Conservation (phyloP, 2,888 invertebrate species). For the Xestia sexstrigata region DNA sequence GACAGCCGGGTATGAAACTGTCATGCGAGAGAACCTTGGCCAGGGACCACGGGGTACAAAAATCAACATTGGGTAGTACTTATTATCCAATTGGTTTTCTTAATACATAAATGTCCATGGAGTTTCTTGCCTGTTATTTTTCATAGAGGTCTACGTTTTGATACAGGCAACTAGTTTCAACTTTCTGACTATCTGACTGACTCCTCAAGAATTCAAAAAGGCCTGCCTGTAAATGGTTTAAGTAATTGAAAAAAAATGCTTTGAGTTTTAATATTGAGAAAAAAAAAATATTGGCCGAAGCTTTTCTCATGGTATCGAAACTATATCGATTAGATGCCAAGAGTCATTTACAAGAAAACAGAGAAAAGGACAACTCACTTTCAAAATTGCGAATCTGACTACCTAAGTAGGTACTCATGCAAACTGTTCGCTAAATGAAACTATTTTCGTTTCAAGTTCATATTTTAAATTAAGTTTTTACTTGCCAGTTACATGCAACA, state of each 20-base stretch:
- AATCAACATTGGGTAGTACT: neutral
- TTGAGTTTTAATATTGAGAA: neutral
- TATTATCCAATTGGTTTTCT: too few species aligned
- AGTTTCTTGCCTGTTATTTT: neutral
- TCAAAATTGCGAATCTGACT: neutral
- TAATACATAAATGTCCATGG: neutral
- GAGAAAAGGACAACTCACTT: neutral
- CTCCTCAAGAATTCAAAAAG: too few species aligned
- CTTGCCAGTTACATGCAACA: conserved; percentile 20
- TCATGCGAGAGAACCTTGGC: neutral
- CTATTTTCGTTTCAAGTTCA: conserved; percentile 41
- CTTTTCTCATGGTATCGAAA: neutral
- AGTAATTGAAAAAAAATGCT: neutral
- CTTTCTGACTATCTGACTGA: too few species aligned
- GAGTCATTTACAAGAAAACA: neutral
- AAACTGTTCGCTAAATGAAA: conserved; percentile 14
- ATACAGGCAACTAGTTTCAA: neutral
- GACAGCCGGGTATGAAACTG: neutral
- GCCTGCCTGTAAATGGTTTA: neutral
- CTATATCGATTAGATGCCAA: neutral
- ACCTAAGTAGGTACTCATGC: neutral
- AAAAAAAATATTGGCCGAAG: neutral
- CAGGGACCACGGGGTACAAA: neutral
- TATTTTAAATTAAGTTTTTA: conserved; percentile 39
- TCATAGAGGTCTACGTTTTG: neutral